phyloP scores from a whole-genome alignment of 1,140 invertebrate genomes.

The Hestina assimilis region DNA sequence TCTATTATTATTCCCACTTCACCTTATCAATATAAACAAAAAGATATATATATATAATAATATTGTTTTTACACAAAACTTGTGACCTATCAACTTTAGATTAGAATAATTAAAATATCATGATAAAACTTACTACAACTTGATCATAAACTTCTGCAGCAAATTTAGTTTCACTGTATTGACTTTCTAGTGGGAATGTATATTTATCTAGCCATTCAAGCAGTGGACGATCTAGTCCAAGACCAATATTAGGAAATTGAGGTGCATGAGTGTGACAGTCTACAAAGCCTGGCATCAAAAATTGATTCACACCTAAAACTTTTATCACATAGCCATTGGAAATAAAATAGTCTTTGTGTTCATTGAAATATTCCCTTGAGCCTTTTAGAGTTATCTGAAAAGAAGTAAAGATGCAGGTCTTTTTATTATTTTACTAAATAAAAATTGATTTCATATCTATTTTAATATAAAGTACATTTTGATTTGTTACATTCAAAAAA shows the following conservation, averaged over 20 bases:
- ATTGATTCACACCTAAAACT: slow-evolving; percentile 75
- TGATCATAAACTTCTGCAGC: slow-evolving; percentile 85
- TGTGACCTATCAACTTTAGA: too few relatives aligned
- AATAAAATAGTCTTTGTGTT: slow-evolving; percentile 27
- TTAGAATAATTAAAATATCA: not conserved
- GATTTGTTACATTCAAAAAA: too few relatives aligned
- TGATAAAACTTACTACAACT: slow-evolving; percentile 85
- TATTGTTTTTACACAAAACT: too few relatives aligned
- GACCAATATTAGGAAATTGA: slow-evolving; percentile 90
- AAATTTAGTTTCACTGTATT: slow-evolving; percentile 85
- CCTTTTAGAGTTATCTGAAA: slow-evolving; percentile 54
- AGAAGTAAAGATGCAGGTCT: too few relatives aligned
- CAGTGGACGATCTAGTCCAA: slow-evolving; percentile 88
- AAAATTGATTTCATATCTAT: too few relatives aligned
- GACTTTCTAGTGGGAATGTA: slow-evolving; percentile 90
- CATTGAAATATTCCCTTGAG: slow-evolving; percentile 36
- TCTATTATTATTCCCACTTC: too few relatives aligned
- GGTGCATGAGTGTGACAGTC: slow-evolving; percentile 94
- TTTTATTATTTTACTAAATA: too few relatives aligned
- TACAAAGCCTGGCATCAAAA: slow-evolving; percentile 92
- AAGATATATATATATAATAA: too few relatives aligned
- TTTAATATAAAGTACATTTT: too few relatives aligned
- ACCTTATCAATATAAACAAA: too few relatives aligned
- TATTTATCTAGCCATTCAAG: slow-evolving; percentile 92
- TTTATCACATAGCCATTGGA: slow-evolving; percentile 43